A percentile compares a stretch with the other conserved stretches of the same genome.
Conservation (phyloP, 1,140 invertebrate genomes). For the Pygmarrhopalites habei region DNA sequence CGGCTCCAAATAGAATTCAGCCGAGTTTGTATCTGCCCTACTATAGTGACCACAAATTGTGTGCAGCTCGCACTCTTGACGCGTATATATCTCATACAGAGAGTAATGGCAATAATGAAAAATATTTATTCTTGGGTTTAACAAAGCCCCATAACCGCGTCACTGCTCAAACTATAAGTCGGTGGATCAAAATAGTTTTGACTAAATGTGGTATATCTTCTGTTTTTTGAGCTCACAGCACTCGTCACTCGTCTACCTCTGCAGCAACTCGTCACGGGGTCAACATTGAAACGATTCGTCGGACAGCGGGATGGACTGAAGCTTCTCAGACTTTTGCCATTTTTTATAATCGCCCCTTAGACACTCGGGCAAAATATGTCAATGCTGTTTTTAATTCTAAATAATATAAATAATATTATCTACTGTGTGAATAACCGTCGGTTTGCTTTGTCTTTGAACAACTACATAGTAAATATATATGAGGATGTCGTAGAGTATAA, state of each 20-base stretch:
- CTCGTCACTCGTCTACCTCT: conserved; percentile 10
- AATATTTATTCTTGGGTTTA: neutral
- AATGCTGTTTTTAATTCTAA: neutral
- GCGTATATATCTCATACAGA: too few species aligned
- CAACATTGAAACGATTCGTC: conserved; percentile 6
- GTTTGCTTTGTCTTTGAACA: too few species aligned
- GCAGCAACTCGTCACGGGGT: conserved; percentile 3
- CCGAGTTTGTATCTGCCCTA: neutral
- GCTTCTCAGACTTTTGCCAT: conserved; percentile 8
- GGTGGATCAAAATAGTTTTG: conserved; percentile 5
- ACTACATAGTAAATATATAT: too few species aligned
- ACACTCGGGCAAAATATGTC: neutral
- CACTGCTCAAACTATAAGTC: conserved; percentile 13
- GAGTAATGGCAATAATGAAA: too few species aligned
- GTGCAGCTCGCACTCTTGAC: neutral
- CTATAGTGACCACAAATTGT: neutral
- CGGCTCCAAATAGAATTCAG: neutral
- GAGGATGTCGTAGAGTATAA: too few species aligned
- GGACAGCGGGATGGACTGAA: conserved; percentile 6
- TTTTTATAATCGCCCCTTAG: conserved; percentile 9
- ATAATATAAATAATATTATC: too few species aligned
- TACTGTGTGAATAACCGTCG: too few species aligned
- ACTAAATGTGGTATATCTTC: neutral
- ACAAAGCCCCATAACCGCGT: neutral
- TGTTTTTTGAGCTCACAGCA: conserved; percentile 9